Base-by-base conservation (phyloP, 2,113 vertebrate genomes). In the Pygoscelis antarcticus region DNA sequence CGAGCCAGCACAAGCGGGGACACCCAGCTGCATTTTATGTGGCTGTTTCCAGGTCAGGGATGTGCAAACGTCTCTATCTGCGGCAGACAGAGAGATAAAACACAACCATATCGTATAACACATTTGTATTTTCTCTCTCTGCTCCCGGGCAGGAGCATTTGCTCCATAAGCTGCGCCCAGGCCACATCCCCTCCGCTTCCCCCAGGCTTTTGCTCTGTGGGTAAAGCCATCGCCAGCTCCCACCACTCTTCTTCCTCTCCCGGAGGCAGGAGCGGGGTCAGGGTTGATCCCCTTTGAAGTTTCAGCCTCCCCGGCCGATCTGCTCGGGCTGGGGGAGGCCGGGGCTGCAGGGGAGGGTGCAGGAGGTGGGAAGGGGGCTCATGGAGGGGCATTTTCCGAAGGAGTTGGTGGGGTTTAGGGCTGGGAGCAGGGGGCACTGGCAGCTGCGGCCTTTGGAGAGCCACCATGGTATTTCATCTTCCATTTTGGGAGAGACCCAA, bases 221-320 rank as follows among this genome's bases (percentile, higher is more conserved):
- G 17, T 14, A 16, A 62, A 87, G 32, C 36, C 52, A 32, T 18
- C 10, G 0, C 5, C 0, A 15, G 9, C 9, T 38, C 70, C 23
- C 34, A 77, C 10, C 23, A 47, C 2, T 1, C 15, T 46, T 51
- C 21, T 18, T 66, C 42, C 81, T 22, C 34, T 52, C 71, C 42
- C 0, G 0, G 32, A 62, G 47, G 29, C 27, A 61, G 57, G 15
- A 77, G 2, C 0, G 1, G 60, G 14, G 6, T 40, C 38, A 30
- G 25, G 13, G 13, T 38, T 69, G 10, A 25, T 64, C 38, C 30
- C 21, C 2, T 36, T 7, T 15, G 49, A 40, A 30, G 13, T 69
- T 74, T 82, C 11, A 12, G 26, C 13, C 62, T 40, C 51, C 15
- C 40, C 38, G 46, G 51, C 7, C 0, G 0, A 30, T n/a, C 27